Evolutionary conservation across 2,797 vertebrate genomes (phyloP).

Genomic region (Coregonus suidteri): DNA sequence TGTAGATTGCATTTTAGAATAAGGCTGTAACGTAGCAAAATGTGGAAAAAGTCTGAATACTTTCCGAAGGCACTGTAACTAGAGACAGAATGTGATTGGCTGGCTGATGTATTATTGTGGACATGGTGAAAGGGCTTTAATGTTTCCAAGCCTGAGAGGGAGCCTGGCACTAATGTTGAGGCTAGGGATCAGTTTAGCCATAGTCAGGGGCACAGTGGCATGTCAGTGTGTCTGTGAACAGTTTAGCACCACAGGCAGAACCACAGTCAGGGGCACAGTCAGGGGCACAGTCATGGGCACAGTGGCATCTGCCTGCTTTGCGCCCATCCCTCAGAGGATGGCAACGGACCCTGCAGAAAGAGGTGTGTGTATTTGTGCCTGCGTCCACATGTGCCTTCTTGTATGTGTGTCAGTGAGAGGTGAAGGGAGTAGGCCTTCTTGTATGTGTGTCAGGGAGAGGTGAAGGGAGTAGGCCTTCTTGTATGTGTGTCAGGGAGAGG

Average conservation of each 20-base stretch:
- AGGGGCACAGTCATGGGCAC: not conserved
- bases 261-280: not conserved
- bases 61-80: not conserved
- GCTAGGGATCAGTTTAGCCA: not conserved
- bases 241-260: not conserved
- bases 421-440: too few species aligned
- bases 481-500: too few species aligned
- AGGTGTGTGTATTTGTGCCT: constrained; percentile 6
- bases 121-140: constrained; percentile 42
- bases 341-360: not conserved
- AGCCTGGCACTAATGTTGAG: constrained; percentile 17
- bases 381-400: not conserved
- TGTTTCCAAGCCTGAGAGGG: constrained; percentile 40
- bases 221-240: not conserved
- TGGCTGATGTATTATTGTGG: constrained; percentile 40
- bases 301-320: not conserved
- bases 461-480: too few species aligned
- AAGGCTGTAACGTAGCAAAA: too few species aligned
- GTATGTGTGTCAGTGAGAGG: too few species aligned
- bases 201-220: not conserved
- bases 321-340: not conserved
- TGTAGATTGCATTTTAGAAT: too few species aligned
- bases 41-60: too few species aligned
- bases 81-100: constrained; percentile 38
- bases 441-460: too few species aligned